Evolutionary conservation across 2,797 vertebrate genomes (phyloP).

Genomic region (Catharus ustulatus): DNA sequence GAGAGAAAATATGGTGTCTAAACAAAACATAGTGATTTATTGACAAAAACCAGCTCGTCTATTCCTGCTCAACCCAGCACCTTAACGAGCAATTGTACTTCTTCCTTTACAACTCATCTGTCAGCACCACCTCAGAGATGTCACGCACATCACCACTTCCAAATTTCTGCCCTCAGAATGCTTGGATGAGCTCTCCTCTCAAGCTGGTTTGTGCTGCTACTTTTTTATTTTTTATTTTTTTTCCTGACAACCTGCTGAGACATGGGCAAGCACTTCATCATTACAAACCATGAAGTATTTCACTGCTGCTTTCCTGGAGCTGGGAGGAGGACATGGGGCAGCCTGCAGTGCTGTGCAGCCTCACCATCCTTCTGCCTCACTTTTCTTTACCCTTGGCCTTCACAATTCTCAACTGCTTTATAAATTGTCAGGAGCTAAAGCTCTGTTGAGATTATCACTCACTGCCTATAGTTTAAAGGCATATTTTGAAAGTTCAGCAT

Average conservation of each 20-base stretch:
- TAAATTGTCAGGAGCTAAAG: background rate
- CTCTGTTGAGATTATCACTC: background rate
- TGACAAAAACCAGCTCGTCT: background rate
- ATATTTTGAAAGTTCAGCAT: background rate
- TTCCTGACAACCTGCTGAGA: background rate
- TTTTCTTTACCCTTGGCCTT: background rate
- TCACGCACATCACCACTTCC: background rate
- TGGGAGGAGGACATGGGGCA: background rate
- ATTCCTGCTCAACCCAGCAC: background rate
- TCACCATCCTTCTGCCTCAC: background rate
- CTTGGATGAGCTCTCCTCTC: conserved; percentile 1
- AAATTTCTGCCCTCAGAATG: background rate
- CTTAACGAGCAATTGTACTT: background rate
- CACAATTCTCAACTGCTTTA: background rate
- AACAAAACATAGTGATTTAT: background rate
- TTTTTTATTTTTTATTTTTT: background rate
- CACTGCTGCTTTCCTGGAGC: background rate
- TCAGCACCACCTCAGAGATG: background rate
- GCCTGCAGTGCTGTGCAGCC: background rate
- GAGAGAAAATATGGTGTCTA: background rate
- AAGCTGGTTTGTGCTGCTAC: background rate
- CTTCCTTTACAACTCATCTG: background rate
- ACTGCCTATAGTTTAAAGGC: background rate
- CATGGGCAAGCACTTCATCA: conserved; percentile 2
- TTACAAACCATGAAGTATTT: background rate